Percentiles rank a stretch among this genome's conserved stretches.
These are phyloP conservation scores for Cyphomyrus plagiostoma DNA, from an alignment of 2,113 vertebrate species.

Conservation along the genomic window DNA sequence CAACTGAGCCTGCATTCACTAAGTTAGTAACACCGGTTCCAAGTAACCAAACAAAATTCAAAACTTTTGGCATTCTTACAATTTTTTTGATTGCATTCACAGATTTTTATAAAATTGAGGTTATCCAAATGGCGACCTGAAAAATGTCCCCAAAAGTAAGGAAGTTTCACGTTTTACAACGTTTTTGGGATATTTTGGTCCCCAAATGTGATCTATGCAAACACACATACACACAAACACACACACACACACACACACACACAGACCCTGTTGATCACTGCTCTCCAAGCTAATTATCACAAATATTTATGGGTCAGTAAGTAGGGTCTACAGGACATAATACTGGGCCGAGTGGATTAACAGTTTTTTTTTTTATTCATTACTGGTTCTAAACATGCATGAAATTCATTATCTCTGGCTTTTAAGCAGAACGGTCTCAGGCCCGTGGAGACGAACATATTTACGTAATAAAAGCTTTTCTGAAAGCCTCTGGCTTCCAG, in stretches of 20 bases:
- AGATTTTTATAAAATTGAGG: no score
- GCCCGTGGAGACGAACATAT: neutral
- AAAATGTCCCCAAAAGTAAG: no score
- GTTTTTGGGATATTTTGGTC: neutral
- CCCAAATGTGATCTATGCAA: neutral
- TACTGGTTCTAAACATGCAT: neutral
- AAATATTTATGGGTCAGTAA: neutral
- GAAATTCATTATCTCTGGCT: neutral
- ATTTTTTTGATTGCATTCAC: no score
- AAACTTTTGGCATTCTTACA: no score
- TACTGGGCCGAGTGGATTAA: neutral
- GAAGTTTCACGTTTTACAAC: neutral
- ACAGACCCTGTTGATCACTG: neutral
- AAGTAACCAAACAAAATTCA: neutral
- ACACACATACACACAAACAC: no score
- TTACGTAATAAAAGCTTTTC: constrained; percentile 13
- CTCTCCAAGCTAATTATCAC: neutral
- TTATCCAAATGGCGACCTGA: no score
- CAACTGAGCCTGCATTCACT: neutral
- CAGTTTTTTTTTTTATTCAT: neutral
- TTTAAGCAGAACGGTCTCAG: neutral
- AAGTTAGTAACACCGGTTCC: neutral
- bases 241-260: neutral
- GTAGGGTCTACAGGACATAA: neutral
- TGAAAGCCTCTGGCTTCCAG: neutral